Base-by-base conservation (phyloP, 2,888 invertebrate species). In the Cephonodes hylas region DNA sequence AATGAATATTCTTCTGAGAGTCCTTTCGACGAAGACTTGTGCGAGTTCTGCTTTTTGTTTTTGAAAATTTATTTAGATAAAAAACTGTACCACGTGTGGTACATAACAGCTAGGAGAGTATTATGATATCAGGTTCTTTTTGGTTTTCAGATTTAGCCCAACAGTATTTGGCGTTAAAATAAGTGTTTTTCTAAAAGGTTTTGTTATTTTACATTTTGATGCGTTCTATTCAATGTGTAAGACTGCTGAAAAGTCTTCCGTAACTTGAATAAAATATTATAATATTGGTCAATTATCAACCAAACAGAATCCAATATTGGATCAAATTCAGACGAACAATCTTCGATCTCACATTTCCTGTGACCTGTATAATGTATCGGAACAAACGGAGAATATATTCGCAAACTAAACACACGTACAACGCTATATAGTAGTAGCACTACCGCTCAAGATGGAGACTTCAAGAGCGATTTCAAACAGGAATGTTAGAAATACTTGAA, bases 381-480 rank as follows among this genome's bases (percentile, higher is more conserved):
- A 7, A 15, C 8, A 18, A 20, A 53, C 8, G 18, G 10, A 53
- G 27, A 53, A 53, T 53, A 53, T 53, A 27, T 15, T 31, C 18
- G n/a, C 15, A 48, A n/a, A 27, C 27, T 25, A 3, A 15, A 8
- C 18, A 27, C 53, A 53, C 59, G 45, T 59, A 59, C 48, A 25
- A 48, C 6, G n/a, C n/a, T n/a, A n/a, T n/a, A n/a, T n/a, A n/a
- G n/a, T 48, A 46, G 31, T 20, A 20, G n/a, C 25, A 53, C n/a
- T 10, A 45, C 10, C 18, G 10, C 8, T 7, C 18, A 18, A 48
- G 25, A 18, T 15, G 53, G 7, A 44, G 44, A 27, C 10, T 53
- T 53, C 59, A 59, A 57, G 56, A 27, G 20, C 53, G 27, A 53
- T 53, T 31, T 53, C 53, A 53, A 53, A 53, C 31, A 53, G 53